Percentiles rank a stretch among this genome's conserved stretches.
Evolutionary conservation across 2,113 vertebrate genomes (phyloP).

Genomic region (Castor canadensis): DNA sequence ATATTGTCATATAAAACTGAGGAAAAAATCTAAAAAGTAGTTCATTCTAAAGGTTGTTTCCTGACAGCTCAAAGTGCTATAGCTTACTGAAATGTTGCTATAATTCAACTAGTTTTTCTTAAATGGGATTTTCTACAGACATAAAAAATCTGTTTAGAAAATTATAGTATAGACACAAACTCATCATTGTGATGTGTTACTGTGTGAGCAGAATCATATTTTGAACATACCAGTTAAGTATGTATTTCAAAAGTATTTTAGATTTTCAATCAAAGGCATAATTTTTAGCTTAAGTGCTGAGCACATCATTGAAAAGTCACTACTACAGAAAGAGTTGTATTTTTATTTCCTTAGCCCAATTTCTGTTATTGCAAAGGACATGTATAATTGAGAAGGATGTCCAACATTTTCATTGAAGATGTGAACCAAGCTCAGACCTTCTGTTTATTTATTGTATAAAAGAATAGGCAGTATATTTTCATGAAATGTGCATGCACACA

Average conservation of each 20-base stretch:
- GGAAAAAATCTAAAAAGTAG: conserved; percentile 20
- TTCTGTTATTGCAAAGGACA: no score
- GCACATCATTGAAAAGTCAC: not conserved
- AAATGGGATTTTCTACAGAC: conserved; percentile 43
- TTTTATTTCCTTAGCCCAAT: not conserved
- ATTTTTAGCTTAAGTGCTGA: conserved; percentile 5
- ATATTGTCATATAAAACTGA: conserved; percentile 46
- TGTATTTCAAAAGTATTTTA: conserved; percentile 38
- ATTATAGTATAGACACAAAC: not conserved
- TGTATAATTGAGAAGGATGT: not conserved
- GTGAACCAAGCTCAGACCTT: not conserved
- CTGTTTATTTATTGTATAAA: not conserved
- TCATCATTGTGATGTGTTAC: conserved; percentile 42
- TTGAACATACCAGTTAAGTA: conserved; percentile 21
- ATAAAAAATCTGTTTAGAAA: conserved; percentile 37
- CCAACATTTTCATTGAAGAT: not conserved
- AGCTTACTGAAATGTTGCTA: conserved; percentile 35
- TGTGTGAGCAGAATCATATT: not conserved
- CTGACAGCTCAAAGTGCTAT: conserved; percentile 5
- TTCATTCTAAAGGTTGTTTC: conserved; percentile 55
- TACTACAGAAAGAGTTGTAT: not conserved
- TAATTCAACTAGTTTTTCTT: conserved; percentile 57
- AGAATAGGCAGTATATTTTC: not conserved
- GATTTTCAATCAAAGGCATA: conserved; percentile 14
- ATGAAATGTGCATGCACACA: no score